phyloP scores from a whole-genome alignment of 37 sponge, comb jelly and placozoan species.

The Halichondria panicea region DNA sequence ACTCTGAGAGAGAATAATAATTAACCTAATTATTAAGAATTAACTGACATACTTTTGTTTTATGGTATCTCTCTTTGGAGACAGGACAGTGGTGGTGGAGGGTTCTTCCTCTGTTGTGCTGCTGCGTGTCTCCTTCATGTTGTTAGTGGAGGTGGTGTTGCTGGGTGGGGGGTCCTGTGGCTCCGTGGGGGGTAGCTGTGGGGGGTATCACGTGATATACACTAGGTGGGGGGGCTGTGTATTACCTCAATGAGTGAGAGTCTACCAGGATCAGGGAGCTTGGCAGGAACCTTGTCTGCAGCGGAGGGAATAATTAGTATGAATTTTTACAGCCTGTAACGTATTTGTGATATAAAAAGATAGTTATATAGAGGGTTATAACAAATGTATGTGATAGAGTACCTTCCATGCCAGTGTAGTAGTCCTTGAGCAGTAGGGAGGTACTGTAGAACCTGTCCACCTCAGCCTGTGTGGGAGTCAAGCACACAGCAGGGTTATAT shows the following conservation, averaged over 20 bases:
- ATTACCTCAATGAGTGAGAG: conserved; percentile 52
- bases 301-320: not conserved
- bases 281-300: conserved; percentile 8
- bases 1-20: conserved; percentile 19
- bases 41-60: conserved; percentile 28
- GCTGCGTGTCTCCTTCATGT: conserved; percentile 2
- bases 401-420: conserved; percentile 79
- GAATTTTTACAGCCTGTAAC: not conserved
- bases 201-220: not conserved
- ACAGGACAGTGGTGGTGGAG: not conserved
- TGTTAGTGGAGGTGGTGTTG: conserved; percentile 15
- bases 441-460: conserved; percentile 84
- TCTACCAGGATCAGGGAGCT: conserved; percentile 29
- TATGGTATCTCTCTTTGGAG: not conserved
- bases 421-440: conserved; percentile 81
- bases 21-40: too few relatives aligned
- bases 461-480: conserved; percentile 58
- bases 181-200: conserved; percentile 9
- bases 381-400: not conserved
- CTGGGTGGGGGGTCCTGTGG: conserved; percentile 30
- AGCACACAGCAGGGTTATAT: not conserved
- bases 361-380: too few relatives aligned
- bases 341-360: not conserved
- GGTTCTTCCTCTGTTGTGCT: conserved; percentile 2
- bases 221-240: not conserved